These are phyloP conservation scores for Phortica variegata DNA, from an alignment of 1,140 invertebrate genomes.

Conservation along the genomic window DNA sequence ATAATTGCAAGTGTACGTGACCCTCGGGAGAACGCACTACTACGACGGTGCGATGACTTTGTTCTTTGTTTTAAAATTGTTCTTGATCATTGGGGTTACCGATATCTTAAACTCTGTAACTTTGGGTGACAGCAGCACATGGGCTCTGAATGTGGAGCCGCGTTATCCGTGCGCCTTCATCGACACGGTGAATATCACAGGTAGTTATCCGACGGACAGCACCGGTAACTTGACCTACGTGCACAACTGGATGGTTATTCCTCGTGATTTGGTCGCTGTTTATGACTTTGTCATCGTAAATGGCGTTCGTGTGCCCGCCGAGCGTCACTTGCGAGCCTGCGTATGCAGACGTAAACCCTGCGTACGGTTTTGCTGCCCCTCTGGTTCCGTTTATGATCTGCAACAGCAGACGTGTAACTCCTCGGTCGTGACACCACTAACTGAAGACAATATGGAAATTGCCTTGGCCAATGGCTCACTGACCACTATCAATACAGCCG, in stretches of 20 bases:
- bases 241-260: constrained; percentile 38
- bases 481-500: not conserved
- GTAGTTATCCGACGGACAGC: constrained; percentile 23
- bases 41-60: not conserved
- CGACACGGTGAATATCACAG: constrained; percentile 44
- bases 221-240: constrained; percentile 24
- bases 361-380: constrained; percentile 42
- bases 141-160: constrained; percentile 23
- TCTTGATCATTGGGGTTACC: not conserved
- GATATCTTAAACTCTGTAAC: no score
- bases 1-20: not conserved
- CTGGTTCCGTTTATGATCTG: constrained; percentile 31
- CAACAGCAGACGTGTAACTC: constrained; percentile 13
- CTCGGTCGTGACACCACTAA: constrained; percentile 15
- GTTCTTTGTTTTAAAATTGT: no score
- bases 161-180: constrained; percentile 51
- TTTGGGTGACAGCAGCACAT: not conserved
- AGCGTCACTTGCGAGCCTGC: constrained; percentile 37
- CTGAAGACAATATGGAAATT: constrained; percentile 5
- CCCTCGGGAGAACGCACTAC: not conserved
- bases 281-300: constrained; percentile 50
- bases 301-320: constrained; percentile 29
- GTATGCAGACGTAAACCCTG: constrained; percentile 39
- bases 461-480: constrained; percentile 8
- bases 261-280: constrained; percentile 31